These are phyloP conservation scores for Xylocampa areola DNA, from an alignment of 2,888 invertebrate species.

Conservation along the genomic window DNA sequence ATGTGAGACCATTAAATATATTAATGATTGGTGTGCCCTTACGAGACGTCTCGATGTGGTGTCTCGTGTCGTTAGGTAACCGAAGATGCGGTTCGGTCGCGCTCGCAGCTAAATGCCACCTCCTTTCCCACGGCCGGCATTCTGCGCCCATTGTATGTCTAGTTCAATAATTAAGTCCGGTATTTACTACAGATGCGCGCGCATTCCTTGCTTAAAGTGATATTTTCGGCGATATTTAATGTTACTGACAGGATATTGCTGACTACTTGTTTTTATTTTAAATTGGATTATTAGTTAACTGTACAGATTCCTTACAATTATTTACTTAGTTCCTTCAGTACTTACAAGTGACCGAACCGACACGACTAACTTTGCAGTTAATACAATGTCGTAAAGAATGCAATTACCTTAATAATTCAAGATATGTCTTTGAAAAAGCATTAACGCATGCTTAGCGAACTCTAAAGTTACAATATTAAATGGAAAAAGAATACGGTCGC, in stretches of 20 bases:
- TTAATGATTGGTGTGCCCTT: conserved; percentile 50
- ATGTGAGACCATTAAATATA: conserved; percentile 46
- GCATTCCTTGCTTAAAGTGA: conserved; percentile 27
- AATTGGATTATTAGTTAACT: too few relatives aligned
- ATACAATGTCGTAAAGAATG: too few relatives aligned
- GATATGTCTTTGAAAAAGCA: too few relatives aligned
- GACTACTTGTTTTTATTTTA: too few relatives aligned
- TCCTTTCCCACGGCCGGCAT: conserved; percentile 78
- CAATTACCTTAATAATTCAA: too few relatives aligned
- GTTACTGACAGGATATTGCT: background rate
- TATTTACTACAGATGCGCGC: conserved; percentile 60
- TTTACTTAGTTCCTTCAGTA: too few relatives aligned
- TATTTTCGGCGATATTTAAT: background rate
- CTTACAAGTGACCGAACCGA: too few relatives aligned
- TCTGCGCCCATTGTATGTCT: conserved; percentile 74
- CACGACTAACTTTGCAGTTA: too few relatives aligned
- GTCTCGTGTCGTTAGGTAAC: conserved; percentile 68
- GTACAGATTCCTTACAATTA: too few relatives aligned
- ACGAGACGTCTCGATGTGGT: conserved; percentile 23
- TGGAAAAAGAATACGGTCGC: too few relatives aligned
- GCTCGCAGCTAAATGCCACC: conserved; percentile 72
- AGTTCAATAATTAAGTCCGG: conserved; percentile 75
- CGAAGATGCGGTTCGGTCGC: conserved; percentile 67
- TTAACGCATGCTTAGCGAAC: too few relatives aligned
- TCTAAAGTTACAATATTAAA: too few relatives aligned